Evolutionary conservation across 2,113 vertebrate genomes (phyloP).

Genomic region (Procavia capensis): DNA sequence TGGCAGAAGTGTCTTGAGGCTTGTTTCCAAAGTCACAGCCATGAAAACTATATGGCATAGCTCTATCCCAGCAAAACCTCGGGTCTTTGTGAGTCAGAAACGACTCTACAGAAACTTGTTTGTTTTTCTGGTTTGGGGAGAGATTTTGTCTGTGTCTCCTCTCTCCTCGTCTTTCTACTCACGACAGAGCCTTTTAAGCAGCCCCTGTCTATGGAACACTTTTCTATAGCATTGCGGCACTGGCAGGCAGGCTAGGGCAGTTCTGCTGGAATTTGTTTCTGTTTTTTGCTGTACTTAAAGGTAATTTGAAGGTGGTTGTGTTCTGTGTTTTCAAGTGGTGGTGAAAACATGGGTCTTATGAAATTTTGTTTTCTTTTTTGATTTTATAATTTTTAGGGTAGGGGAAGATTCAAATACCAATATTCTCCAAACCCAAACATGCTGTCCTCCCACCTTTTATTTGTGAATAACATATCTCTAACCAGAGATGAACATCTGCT

Average conservation of each 20-base stretch:
- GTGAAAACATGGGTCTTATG: background rate
- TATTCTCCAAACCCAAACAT: conserved; percentile 10
- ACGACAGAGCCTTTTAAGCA: background rate
- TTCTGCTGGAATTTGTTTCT: background rate
- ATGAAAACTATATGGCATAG: no score
- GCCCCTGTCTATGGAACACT: background rate
- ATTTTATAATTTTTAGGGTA: background rate
- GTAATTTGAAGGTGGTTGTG: background rate
- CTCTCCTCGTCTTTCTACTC: background rate
- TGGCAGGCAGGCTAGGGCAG: background rate
- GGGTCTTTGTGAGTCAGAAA: background rate
- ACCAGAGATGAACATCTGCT: background rate
- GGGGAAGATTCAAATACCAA: background rate
- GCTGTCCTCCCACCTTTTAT: background rate
- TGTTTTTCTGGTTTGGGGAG: background rate
- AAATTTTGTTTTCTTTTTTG: conserved; percentile 10
- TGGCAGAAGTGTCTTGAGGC: no score
- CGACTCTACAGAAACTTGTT: background rate
- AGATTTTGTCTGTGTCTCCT: background rate
- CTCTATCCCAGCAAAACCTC: no score
- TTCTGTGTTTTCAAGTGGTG: background rate
- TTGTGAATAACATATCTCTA: background rate
- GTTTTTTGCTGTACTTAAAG: background rate
- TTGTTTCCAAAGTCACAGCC: no score
- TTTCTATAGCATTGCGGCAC: background rate